Evolutionary conservation across 2,113 vertebrate genomes (phyloP).

Genomic region (Nematolebias whitei): DNA sequence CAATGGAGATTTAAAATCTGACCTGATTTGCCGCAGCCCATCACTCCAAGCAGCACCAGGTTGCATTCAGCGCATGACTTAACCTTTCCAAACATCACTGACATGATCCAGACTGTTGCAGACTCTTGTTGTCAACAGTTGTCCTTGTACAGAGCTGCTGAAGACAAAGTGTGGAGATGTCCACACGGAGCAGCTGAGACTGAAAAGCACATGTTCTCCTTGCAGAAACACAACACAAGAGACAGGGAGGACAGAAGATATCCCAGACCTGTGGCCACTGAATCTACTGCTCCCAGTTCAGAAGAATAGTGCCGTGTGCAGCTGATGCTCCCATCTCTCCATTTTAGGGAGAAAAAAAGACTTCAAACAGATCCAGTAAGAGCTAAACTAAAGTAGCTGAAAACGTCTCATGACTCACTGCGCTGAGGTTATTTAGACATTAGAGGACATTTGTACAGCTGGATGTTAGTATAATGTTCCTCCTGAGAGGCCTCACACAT

Average conservation of each 20-base stretch:
- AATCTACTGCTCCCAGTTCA: background rate
- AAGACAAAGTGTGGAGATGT: background rate
- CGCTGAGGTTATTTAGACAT: background rate
- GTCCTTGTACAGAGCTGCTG: background rate
- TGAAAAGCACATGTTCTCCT: background rate
- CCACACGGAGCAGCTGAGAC: background rate
- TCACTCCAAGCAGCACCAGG: slow-evolving; percentile 28
- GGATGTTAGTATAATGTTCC: background rate
- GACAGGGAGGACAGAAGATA: background rate
- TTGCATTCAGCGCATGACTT: slow-evolving; percentile 31
- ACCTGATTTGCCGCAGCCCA: slow-evolving; percentile 36
- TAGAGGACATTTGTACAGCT: background rate
- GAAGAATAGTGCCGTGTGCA: slow-evolving; percentile 10
- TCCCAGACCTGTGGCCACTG: slow-evolving; percentile 3
- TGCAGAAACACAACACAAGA: background rate
- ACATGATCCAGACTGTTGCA: background rate
- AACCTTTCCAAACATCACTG: slow-evolving; percentile 20
- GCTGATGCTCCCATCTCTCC: slow-evolving; percentile 7
- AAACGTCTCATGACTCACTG: background rate
- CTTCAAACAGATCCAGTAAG: background rate
- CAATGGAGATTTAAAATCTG: background rate
- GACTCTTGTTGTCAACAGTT: background rate
- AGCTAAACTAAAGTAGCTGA: background rate
- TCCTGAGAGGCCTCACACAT: background rate
- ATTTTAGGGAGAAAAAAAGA: slow-evolving; percentile 16